These are phyloP conservation scores for Xerus rutilus DNA, from an alignment of 2,797 vertebrate species.

Conservation along the genomic window DNA sequence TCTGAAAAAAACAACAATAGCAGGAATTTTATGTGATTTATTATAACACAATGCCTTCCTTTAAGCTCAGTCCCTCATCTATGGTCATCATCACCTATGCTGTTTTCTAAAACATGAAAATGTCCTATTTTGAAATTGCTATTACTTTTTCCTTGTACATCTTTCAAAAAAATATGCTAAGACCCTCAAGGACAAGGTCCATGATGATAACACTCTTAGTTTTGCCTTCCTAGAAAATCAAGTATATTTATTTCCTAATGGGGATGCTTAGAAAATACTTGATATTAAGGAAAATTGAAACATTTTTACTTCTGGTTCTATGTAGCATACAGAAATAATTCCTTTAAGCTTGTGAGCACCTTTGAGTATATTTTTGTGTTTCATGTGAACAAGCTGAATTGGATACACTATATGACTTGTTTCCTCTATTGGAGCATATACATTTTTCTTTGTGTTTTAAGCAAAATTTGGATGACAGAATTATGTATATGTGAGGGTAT, in stretches of 20 bases:
- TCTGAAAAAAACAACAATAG: neutral
- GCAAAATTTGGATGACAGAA: neutral
- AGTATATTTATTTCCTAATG: conserved; percentile 21
- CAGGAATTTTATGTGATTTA: neutral
- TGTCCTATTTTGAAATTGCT: neutral
- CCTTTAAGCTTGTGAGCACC: neutral
- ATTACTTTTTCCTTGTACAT: neutral
- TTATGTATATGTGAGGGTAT: neutral
- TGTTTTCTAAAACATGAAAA: neutral
- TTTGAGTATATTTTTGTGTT: neutral
- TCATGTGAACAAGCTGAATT: neutral
- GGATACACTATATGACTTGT: neutral
- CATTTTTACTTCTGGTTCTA: neutral
- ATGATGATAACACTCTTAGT: conserved; percentile 16
- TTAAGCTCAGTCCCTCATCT: neutral
- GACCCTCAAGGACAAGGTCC: neutral
- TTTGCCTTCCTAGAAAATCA: neutral
- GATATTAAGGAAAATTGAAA: neutral
- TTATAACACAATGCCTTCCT: neutral
- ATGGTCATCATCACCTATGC: neutral
- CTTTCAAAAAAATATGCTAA: conserved; percentile 50
- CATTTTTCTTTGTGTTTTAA: neutral
- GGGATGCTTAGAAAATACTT: neutral
- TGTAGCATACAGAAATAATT: conserved; percentile 9
- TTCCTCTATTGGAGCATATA: neutral